phyloP scores from a whole-genome alignment of 2,797 vertebrate genomes.

The Muraenolepis orangiensis region DNA sequence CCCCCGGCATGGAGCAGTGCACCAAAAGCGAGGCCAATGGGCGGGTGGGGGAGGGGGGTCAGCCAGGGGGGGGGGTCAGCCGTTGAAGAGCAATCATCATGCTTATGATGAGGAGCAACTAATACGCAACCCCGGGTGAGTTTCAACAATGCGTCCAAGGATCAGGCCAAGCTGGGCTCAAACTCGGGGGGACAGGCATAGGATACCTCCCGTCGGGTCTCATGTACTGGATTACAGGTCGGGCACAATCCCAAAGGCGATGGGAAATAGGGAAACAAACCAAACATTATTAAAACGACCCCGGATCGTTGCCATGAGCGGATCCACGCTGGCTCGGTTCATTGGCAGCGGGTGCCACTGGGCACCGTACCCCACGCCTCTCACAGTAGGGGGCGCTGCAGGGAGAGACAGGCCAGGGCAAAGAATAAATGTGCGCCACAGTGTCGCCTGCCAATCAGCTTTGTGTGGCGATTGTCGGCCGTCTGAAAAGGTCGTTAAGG shows the following conservation, averaged over 20 bases:
- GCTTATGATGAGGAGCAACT: slow-evolving; percentile 45
- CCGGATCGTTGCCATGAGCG: slow-evolving; percentile 70
- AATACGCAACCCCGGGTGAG: slow-evolving; percentile 50
- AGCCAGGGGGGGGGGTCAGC: neutral
- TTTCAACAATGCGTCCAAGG: slow-evolving; percentile 56
- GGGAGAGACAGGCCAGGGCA: slow-evolving; percentile 66
- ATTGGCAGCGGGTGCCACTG: slow-evolving; percentile 73
- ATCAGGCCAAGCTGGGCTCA: slow-evolving; percentile 57
- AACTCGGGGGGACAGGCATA: slow-evolving; percentile 72
- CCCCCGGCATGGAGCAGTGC: neutral
- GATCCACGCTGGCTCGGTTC: slow-evolving; percentile 70
- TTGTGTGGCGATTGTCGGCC: slow-evolving; percentile 70
- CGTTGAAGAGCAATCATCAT: slow-evolving; percentile 40
- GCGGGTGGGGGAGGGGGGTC: slow-evolving; percentile 10
- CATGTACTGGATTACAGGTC: slow-evolving; percentile 72
- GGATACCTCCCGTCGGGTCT: slow-evolving; percentile 72
- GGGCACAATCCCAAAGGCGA: slow-evolving; percentile 70
- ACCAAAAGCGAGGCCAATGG: slow-evolving; percentile 2
- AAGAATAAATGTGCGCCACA: slow-evolving; percentile 73
- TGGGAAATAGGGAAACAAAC: slow-evolving; percentile 73
- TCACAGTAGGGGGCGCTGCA: slow-evolving; percentile 81
- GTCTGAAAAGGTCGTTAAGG: slow-evolving; percentile 76
- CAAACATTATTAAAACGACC: slow-evolving; percentile 73
- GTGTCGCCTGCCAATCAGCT: slow-evolving; percentile 80
- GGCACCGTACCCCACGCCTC: slow-evolving; percentile 79